Evolutionary conservation across 2,888 invertebrate genomes (phyloP).

Genomic region (Charanyca ferruginea): DNA sequence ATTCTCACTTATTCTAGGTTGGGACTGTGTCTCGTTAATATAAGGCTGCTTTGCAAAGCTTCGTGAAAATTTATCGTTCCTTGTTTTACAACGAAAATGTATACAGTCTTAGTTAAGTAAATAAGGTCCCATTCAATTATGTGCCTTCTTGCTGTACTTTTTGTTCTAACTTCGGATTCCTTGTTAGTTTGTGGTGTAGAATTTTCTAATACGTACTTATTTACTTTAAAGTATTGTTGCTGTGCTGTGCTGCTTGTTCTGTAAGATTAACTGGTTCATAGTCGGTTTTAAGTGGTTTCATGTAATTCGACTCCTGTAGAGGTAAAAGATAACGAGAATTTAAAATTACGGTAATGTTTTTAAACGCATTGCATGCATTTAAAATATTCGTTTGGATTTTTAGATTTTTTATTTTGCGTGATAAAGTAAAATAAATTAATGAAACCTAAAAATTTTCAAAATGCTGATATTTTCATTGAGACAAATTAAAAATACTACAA

Average conservation of each 20-base stretch:
- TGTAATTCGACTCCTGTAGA: constrained; percentile 43
- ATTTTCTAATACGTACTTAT: constrained; percentile 21
- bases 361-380: not conserved
- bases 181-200: constrained; percentile 31
- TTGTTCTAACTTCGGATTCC: constrained; percentile 56
- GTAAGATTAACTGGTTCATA: constrained; percentile 31
- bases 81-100: constrained; percentile 73
- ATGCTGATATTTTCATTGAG: too few species aligned
- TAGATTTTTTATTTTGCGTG: not conserved
- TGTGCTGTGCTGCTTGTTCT: constrained; percentile 27
- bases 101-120: constrained; percentile 72
- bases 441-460: not conserved
- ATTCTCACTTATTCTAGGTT: constrained; percentile 51
- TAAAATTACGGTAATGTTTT: not conserved
- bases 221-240: constrained; percentile 28
- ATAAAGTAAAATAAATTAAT: not conserved
- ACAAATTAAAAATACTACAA: too few species aligned
- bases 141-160: constrained; percentile 60
- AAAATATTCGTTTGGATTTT: not conserved
- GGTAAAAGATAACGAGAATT: constrained; percentile 21
- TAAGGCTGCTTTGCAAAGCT: constrained; percentile 76
- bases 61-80: constrained; percentile 81
- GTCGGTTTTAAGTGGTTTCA: constrained; percentile 25
- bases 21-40: constrained; percentile 72
- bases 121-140: constrained; percentile 75